Evolutionary conservation across 1,140 invertebrate genomes (phyloP).

Genomic region (Yoshiicerus persimilis): DNA sequence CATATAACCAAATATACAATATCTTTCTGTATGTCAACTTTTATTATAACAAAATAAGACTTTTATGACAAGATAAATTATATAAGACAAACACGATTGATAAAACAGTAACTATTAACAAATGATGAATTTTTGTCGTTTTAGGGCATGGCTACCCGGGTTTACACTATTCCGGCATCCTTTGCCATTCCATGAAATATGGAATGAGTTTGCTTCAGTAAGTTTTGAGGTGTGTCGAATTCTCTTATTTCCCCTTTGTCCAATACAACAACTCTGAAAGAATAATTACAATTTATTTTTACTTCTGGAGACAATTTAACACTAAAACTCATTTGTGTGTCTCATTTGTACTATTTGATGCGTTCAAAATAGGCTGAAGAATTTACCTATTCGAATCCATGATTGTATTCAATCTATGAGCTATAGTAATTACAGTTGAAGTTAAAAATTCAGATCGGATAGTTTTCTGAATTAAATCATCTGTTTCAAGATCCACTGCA

Average conservation of each 20-base stretch:
- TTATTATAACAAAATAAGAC: too few species aligned
- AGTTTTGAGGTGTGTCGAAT: slow-evolving; percentile 54
- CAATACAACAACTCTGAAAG: slow-evolving; percentile 60
- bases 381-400: slow-evolving; percentile 77
- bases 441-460: slow-evolving; percentile 83
- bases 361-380: background rate
- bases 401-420: slow-evolving; percentile 91
- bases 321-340: too few species aligned
- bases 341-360: too few species aligned
- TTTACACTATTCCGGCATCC: slow-evolving; percentile 57
- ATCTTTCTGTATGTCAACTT: too few species aligned
- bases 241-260: slow-evolving; percentile 58
- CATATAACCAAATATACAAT: too few species aligned
- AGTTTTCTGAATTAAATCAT: slow-evolving; percentile 70
- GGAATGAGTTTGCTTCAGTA: slow-evolving; percentile 57
- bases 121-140: too few species aligned
- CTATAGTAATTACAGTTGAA: slow-evolving; percentile 91
- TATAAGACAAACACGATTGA: too few species aligned
- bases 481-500: slow-evolving; percentile 59
- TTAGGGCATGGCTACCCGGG: background rate
- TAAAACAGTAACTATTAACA: too few species aligned
- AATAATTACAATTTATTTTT: slow-evolving; percentile 44
- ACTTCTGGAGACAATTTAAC: background rate
- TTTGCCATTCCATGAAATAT: slow-evolving; percentile 63
- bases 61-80: too few species aligned